A percentile compares a stretch with the other conserved stretches of the same genome.
Conservation (phyloP, 2,888 invertebrate genomes). For the Drosophila phalerata region DNA sequence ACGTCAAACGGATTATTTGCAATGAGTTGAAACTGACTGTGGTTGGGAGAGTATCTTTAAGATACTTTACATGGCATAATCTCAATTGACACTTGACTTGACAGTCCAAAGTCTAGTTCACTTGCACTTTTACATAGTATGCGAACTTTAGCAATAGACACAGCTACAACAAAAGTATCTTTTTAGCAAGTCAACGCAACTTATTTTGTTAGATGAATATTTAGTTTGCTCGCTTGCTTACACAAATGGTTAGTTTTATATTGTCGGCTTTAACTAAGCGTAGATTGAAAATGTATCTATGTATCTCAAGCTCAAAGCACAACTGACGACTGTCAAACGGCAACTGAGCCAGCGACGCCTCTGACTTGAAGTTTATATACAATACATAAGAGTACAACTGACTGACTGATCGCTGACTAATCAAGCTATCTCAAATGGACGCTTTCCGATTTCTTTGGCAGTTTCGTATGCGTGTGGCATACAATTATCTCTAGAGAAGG, state of each 20-base stretch:
- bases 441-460: constrained; percentile 33
- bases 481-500: constrained; percentile 9
- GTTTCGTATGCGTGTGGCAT: constrained; percentile 46
- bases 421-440: constrained; percentile 25
- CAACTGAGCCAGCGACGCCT: constrained; percentile 49
- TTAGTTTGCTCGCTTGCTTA: constrained; percentile 12
- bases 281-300: constrained; percentile 5
- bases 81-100: constrained; percentile 2
- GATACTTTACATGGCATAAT: constrained; percentile 4
- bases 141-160: not conserved
- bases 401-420: constrained; percentile 47
- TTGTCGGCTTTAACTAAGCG: not conserved
- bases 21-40: constrained; percentile 1
- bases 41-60: constrained; percentile 7
- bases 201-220: not conserved
- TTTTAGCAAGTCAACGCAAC: constrained; percentile 11
- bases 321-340: constrained; percentile 32
- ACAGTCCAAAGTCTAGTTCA: constrained; percentile 6
- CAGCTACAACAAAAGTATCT: not conserved
- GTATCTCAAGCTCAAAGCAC: constrained; percentile 25
- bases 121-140: not conserved
- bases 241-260: not conserved
- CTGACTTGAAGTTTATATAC: constrained; percentile 37
- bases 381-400: not conserved
- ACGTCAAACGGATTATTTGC: constrained; percentile 5